Base-by-base conservation (phyloP, 2,113 vertebrate species). In the Sitta europaea region DNA sequence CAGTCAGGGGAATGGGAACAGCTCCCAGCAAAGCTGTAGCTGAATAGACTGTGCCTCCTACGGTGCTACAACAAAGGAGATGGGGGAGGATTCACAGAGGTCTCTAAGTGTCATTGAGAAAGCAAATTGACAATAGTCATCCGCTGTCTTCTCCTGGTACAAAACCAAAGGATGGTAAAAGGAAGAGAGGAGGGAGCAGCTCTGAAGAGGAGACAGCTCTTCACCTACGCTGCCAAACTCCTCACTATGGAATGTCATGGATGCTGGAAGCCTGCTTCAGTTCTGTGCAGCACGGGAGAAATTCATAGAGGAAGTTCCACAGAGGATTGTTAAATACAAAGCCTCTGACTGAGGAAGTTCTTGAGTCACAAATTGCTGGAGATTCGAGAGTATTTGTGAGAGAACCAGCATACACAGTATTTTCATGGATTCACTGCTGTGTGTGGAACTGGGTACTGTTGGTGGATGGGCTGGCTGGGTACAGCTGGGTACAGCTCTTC, bases 391-490 rank as follows among this genome's bases (percentile, higher is more conserved):
- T 59, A 23, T 72, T 68, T 73, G 24, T 28, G 47, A 54, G 81
- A 58, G 20, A 70, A 35, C 9, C 33, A 63, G 40, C 31, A 17
- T 11, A 4, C 12, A 13, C n/a, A 0, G 0, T n/a, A 18, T 75
- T 86, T 82, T 68, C 38, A 7, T 40, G 29, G 47, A 38, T 40
- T 90, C 47, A 22, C 25, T 57, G 48, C 87, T 40, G 14, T 35
- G 19, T 18, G 13, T 72, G n/a, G 11, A 20, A 3, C 27, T 76
- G 43, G 15, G 14, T 57, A 5, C 21, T 33, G 14, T 16, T 38
- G 51, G n/a, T 80, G 59, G 38, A 61, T 59, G 29, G 22, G 21
- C n/a, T 86, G 74, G 15, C 65, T 85, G n/a, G 58, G 23, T 48
- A 22, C 25, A 74, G 15, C 65, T 85, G n/a, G 58, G 23, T 48